phyloP scores from a whole-genome alignment of 2,797 vertebrate genomes.

The Enteromius radiatus region DNA sequence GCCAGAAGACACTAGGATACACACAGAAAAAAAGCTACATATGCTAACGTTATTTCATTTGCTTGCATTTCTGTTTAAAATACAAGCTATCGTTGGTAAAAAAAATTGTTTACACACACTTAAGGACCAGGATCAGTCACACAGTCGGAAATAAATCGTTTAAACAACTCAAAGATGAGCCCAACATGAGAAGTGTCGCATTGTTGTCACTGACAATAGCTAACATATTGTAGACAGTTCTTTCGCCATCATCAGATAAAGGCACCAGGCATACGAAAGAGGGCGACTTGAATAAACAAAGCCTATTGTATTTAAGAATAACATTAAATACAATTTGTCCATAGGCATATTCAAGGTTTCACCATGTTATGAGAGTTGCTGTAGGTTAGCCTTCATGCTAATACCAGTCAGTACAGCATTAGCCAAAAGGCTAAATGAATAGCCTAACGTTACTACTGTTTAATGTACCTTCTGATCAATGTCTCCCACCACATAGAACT shows the following conservation, averaged over 20 bases:
- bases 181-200: constrained; percentile 4
- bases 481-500: constrained; percentile 96
- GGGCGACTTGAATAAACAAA: neutral
- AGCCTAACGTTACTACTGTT: constrained; percentile 28
- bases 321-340: neutral
- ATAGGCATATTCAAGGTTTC: neutral
- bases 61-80: neutral
- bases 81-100: neutral
- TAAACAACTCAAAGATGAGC: neutral
- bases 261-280: neutral
- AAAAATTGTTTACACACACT: neutral
- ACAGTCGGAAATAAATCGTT: neutral
- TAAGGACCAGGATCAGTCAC: neutral
- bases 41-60: constrained; percentile 8
- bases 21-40: neutral
- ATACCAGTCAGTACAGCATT: constrained; percentile 23
- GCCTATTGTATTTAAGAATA: neutral
- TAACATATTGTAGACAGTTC: neutral
- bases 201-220: constrained; percentile 32
- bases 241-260: constrained; percentile 1
- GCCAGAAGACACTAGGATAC: neutral
- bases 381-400: constrained; percentile 35
- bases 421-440: constrained; percentile 61
- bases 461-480: constrained; percentile 89
- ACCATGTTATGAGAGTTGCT: neutral